Evolutionary conservation across 1,140 invertebrate genomes (phyloP).

Genomic region (Grapholita molesta): DNA sequence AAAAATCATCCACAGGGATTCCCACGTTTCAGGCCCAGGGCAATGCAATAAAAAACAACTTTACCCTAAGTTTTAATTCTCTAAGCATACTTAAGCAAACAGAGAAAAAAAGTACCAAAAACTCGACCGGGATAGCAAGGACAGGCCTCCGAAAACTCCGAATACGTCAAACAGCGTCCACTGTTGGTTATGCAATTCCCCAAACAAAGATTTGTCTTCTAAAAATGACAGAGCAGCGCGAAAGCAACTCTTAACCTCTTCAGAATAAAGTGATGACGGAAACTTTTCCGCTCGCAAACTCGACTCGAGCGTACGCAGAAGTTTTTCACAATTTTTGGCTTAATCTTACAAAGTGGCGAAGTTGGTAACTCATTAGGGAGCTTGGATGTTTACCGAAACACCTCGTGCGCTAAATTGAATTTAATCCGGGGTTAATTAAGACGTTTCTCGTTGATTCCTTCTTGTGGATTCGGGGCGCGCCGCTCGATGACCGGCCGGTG

Average conservation of each 20-base stretch:
- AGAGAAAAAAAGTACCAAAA: conserved; percentile 40
- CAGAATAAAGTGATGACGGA: not conserved
- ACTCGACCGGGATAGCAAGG: conserved; percentile 39
- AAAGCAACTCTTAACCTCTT: not conserved
- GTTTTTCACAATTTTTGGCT: conserved; percentile 62
- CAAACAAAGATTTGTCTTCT: not conserved
- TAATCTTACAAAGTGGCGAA: conserved; percentile 63
- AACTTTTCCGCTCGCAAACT: not conserved
- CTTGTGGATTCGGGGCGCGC: conserved; percentile 22
- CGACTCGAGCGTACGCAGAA: conserved; percentile 27
- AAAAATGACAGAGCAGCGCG: not conserved
- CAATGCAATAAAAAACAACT: conserved; percentile 38
- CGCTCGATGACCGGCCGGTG: conserved; percentile 24
- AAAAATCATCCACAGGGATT: conserved; percentile 1
- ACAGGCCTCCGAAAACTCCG: conserved; percentile 25
- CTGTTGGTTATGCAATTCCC: conserved; percentile 26
- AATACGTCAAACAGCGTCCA: conserved; percentile 40
- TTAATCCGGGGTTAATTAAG: conserved; percentile 41
- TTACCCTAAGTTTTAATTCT: conserved; percentile 49
- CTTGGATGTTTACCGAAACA: conserved; percentile 49
- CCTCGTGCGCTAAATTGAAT: conserved; percentile 54
- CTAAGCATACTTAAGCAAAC: conserved; percentile 49
- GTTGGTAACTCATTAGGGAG: conserved; percentile 64
- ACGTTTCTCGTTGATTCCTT: conserved; percentile 25
- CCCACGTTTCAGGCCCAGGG: conserved; percentile 10